phyloP scores from a whole-genome alignment of 2,113 vertebrate species.

The Genyomyrus donnyi region DNA sequence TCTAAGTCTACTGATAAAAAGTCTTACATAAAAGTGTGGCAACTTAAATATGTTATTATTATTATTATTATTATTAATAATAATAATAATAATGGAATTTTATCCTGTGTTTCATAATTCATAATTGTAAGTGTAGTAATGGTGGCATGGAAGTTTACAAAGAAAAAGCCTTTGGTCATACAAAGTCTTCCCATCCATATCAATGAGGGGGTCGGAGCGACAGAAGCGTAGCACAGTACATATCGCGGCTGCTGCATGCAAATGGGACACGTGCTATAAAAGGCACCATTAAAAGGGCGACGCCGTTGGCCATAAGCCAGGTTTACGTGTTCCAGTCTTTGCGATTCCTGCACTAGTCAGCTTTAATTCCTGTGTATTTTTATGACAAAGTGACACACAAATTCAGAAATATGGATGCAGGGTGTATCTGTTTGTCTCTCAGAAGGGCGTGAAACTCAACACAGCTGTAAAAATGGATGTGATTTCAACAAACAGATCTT shows the following conservation, averaged over 20 bases:
- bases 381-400: neutral
- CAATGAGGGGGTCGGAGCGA: neutral
- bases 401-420: neutral
- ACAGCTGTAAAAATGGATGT: neutral
- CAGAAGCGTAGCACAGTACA: neutral
- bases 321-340: neutral
- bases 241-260: neutral
- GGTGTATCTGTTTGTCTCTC: neutral
- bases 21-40: neutral
- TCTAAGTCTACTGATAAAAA: neutral
- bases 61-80: neutral
- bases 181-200: neutral
- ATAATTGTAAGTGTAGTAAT: neutral
- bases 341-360: neutral
- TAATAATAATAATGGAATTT: neutral
- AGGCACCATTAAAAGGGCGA: neutral
- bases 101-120: neutral
- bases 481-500: neutral
- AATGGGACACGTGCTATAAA: neutral
- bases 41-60: neutral
- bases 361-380: neutral
- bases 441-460: neutral
- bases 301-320: neutral
- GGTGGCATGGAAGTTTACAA: neutral
- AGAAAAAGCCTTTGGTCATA: conserved; percentile 10